These are phyloP conservation scores for Cercocebus atys DNA, from an alignment of 2,113 vertebrate genomes.

Conservation along the genomic window DNA sequence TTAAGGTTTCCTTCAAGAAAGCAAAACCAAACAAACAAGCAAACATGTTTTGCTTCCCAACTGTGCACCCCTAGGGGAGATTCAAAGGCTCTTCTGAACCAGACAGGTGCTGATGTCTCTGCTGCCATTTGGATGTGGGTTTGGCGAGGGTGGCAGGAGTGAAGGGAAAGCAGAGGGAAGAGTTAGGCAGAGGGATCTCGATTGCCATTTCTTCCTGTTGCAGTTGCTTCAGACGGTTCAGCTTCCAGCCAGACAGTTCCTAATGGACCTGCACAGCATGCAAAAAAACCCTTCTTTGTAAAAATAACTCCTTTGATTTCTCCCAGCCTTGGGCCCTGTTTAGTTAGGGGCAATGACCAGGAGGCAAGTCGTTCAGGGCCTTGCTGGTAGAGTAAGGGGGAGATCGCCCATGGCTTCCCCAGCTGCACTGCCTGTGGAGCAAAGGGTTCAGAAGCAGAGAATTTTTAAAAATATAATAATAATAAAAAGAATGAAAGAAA, in stretches of 20 bases:
- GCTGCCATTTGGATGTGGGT: not conserved
- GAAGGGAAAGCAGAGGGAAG: not conserved
- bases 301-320: constrained; percentile 73
- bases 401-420: constrained; percentile 35
- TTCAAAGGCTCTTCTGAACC: not conserved
- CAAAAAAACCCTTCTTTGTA: constrained; percentile 47
- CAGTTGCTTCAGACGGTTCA: not conserved
- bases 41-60: not conserved
- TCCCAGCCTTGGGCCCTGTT: constrained; percentile 30
- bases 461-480: constrained; percentile 54
- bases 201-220: not conserved
- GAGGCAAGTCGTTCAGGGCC: not conserved
- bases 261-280: constrained; percentile 48
- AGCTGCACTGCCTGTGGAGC: constrained; percentile 55
- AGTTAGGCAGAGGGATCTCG: not conserved
- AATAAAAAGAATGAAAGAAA: constrained; percentile 40
- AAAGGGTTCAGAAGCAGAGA: constrained; percentile 49
- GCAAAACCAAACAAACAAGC: not conserved
- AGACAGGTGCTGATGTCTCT: not conserved
- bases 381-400: not conserved
- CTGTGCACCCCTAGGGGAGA: not conserved
- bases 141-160: not conserved
- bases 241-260: constrained; percentile 30
- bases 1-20: not conserved
- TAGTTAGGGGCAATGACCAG: constrained; percentile 49